These are phyloP conservation scores for Falco rusticolus DNA, from an alignment of 2,797 vertebrate genomes.

Conservation along the genomic window DNA sequence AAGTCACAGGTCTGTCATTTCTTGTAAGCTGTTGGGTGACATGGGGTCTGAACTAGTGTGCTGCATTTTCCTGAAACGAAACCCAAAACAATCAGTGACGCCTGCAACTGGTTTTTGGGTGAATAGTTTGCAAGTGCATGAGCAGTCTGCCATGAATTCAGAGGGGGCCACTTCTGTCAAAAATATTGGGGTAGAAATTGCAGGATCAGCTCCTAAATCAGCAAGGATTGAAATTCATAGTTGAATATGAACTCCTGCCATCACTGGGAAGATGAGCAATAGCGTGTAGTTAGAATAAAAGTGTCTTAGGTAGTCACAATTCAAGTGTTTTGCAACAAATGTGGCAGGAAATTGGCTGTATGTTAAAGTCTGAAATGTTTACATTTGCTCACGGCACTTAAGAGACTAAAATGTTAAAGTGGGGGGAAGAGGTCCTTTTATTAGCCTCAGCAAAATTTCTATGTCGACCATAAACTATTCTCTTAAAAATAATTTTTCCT, in stretches of 20 bases:
- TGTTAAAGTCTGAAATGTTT: conserved; percentile 49
- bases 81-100: not conserved
- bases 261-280: conserved; percentile 28
- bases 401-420: not conserved
- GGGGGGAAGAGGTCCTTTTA: not conserved
- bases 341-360: conserved; percentile 58
- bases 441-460: conserved; percentile 61
- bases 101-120: not conserved
- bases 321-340: conserved; percentile 17
- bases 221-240: not conserved
- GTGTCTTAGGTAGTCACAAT: conserved; percentile 20
- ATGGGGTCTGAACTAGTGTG: not conserved
- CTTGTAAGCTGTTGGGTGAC: not conserved
- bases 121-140: not conserved
- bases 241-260: not conserved
- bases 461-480: conserved; percentile 63
- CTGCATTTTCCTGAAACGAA: not conserved
- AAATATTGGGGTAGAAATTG: not conserved
- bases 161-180: not conserved
- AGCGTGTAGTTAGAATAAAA: not conserved
- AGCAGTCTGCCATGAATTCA: not conserved
- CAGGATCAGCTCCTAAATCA: conserved; percentile 24
- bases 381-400: conserved; percentile 35
- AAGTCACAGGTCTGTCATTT: not conserved
- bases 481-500: conserved; percentile 72